phyloP scores from a whole-genome alignment of 2,888 invertebrate species.

The Oxyteleia sp. region DNA sequence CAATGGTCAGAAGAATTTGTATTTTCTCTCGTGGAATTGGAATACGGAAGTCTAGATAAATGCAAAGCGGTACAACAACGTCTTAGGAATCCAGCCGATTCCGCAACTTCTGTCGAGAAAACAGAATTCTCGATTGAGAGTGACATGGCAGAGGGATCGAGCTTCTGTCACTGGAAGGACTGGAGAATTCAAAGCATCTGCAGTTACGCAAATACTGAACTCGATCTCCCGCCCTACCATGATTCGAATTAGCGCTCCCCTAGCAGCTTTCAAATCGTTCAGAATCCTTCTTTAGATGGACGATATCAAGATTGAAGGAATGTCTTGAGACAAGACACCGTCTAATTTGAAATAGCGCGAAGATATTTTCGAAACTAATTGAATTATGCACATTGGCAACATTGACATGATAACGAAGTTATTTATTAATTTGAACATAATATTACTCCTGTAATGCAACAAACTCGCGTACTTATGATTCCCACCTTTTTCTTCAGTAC shows the following conservation, averaged over 20 bases:
- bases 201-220: slow-evolving; percentile 84
- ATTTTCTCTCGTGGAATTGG: slow-evolving; percentile 76
- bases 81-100: slow-evolving; percentile 86
- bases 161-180: slow-evolving; percentile 75
- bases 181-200: slow-evolving; percentile 84
- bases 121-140: slow-evolving; percentile 86
- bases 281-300: slow-evolving; percentile 72
- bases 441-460: not conserved
- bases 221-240: slow-evolving; percentile 78
- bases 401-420: slow-evolving; percentile 9
- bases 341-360: slow-evolving; percentile 59
- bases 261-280: slow-evolving; percentile 69
- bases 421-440: not conserved
- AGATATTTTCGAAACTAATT: slow-evolving; percentile 46
- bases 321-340: slow-evolving; percentile 61
- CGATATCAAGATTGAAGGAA: slow-evolving; percentile 72
- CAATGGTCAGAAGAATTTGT: slow-evolving; percentile 85
- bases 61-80: slow-evolving; percentile 76
- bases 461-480: too few species aligned
- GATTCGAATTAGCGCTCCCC: slow-evolving; percentile 80
- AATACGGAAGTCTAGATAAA: slow-evolving; percentile 68
- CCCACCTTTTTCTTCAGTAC: not conserved
- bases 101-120: slow-evolving; percentile 81
- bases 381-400: slow-evolving; percentile 31
- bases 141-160: slow-evolving; percentile 80